These are phyloP conservation scores for Acheta domesticus DNA, from an alignment of 2,888 invertebrate genomes.

Conservation along the genomic window DNA sequence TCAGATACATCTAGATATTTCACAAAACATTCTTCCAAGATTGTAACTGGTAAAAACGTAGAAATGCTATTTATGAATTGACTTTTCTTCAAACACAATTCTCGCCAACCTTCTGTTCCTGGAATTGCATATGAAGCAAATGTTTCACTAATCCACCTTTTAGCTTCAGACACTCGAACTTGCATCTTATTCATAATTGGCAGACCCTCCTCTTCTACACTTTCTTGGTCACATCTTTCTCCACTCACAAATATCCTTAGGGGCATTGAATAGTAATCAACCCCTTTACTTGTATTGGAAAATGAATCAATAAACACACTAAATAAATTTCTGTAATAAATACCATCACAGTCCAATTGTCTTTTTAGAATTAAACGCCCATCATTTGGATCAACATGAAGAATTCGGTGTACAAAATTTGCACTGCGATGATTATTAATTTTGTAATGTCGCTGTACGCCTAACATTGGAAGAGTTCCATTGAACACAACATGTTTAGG, in stretches of 20 bases:
- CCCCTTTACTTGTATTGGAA: slow-evolving; percentile 58
- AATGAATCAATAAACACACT: slow-evolving; percentile 84
- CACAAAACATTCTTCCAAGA: slow-evolving; percentile 69
- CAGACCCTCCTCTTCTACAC: slow-evolving; percentile 34
- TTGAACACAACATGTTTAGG: slow-evolving; percentile 70
- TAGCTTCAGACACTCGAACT: slow-evolving; percentile 69
- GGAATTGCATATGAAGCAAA: slow-evolving; percentile 85
- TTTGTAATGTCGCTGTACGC: slow-evolving; percentile 62
- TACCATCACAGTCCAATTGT: slow-evolving; percentile 71
- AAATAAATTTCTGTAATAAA: slow-evolving; percentile 79
- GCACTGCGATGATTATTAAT: slow-evolving; percentile 79
- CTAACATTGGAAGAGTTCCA: slow-evolving; percentile 74
- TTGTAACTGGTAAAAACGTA: slow-evolving; percentile 71
- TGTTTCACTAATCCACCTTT: slow-evolving; percentile 82
- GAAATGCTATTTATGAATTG: slow-evolving; percentile 76
- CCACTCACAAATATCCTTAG: slow-evolving; percentile 63
- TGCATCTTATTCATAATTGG: slow-evolving; percentile 44
- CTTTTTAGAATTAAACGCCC: slow-evolving; percentile 73
- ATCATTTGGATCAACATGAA: slow-evolving; percentile 69
- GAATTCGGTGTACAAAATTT: slow-evolving; percentile 73
- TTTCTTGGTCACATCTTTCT: slow-evolving; percentile 34
- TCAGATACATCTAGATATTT: slow-evolving; percentile 77
- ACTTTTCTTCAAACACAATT: slow-evolving; percentile 74
- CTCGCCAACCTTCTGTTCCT: slow-evolving; percentile 56
- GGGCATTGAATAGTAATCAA: slow-evolving; percentile 79